Conservation (phyloP, 1,140 invertebrate species). For the Branchinecta lindahli region DNA sequence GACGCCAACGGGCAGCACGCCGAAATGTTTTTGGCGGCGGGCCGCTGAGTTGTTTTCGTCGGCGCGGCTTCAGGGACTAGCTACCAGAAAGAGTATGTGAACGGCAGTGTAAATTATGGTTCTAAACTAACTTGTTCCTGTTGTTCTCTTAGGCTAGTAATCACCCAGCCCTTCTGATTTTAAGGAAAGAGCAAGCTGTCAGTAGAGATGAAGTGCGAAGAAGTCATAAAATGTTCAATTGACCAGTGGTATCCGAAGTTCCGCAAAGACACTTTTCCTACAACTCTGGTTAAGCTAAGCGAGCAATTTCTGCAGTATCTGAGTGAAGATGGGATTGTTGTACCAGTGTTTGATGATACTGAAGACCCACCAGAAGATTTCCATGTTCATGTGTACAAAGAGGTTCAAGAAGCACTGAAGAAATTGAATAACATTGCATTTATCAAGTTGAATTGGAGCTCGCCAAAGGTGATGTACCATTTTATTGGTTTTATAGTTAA, state of each 20-base stretch:
- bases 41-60: too few species aligned
- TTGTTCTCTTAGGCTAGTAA: too few species aligned
- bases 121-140: too few species aligned
- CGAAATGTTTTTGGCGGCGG: too few species aligned
- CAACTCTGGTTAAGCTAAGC: background rate
- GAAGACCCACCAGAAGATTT: background rate
- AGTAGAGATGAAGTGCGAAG: background rate
- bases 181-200: too few species aligned
- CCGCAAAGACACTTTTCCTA: background rate
- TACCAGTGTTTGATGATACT: background rate
- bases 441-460: conserved; percentile 6
- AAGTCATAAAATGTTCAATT: conserved; percentile 1
- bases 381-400: background rate
- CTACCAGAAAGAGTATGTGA: too few species aligned
- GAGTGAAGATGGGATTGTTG: background rate
- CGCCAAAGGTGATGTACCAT: background rate
- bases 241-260: background rate
- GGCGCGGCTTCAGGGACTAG: too few species aligned
- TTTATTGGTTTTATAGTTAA: too few species aligned
- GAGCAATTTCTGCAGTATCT: background rate
- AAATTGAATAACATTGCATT: background rate
- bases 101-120: too few species aligned
- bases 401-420: background rate
- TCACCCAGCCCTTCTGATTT: too few species aligned
- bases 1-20: too few species aligned